phyloP scores from a whole-genome alignment of 2,113 vertebrate genomes.

The Malurus melanocephalus region DNA sequence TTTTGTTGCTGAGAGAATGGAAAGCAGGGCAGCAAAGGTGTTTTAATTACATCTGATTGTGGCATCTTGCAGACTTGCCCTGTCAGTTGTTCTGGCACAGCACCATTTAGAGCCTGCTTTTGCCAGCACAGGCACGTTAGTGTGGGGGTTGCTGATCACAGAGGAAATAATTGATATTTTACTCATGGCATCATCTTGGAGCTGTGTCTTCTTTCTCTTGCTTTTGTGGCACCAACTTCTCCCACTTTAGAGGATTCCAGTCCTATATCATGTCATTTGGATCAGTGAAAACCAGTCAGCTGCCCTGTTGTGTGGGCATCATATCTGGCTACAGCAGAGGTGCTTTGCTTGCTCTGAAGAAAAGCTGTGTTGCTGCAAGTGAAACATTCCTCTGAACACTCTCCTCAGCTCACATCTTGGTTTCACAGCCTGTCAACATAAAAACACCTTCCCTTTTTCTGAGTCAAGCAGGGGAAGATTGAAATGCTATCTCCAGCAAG shows the following conservation, averaged over 20 bases:
- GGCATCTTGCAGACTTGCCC: slow-evolving; percentile 53
- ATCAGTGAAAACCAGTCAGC: not conserved
- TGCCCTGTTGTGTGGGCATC: not conserved
- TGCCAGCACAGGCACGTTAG: slow-evolving; percentile 36
- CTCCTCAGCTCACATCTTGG: not conserved
- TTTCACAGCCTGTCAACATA: not conserved
- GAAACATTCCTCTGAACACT: not conserved
- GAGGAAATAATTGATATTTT: slow-evolving; percentile 43
- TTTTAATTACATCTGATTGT: slow-evolving; percentile 67
- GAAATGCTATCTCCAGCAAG: not conserved
- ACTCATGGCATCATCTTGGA: not conserved
- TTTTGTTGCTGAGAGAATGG: slow-evolving; percentile 21
- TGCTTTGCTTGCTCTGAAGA: not conserved
- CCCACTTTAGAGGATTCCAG: not conserved
- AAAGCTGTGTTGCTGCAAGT: not conserved
- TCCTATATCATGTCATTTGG: not conserved
- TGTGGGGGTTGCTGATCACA: slow-evolving; percentile 39
- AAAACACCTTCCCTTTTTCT: not conserved
- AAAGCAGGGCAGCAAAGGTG: slow-evolving; percentile 55
- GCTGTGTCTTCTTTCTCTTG: not conserved
- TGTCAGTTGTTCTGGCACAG: slow-evolving; percentile 45
- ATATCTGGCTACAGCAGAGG: not conserved
- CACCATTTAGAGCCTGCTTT: slow-evolving; percentile 44
- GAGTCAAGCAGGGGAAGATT: not conserved
- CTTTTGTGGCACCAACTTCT: not conserved